Evolutionary conservation across 2,113 vertebrate genomes (phyloP).

Genomic region (Mesembrinibis cayennensis): DNA sequence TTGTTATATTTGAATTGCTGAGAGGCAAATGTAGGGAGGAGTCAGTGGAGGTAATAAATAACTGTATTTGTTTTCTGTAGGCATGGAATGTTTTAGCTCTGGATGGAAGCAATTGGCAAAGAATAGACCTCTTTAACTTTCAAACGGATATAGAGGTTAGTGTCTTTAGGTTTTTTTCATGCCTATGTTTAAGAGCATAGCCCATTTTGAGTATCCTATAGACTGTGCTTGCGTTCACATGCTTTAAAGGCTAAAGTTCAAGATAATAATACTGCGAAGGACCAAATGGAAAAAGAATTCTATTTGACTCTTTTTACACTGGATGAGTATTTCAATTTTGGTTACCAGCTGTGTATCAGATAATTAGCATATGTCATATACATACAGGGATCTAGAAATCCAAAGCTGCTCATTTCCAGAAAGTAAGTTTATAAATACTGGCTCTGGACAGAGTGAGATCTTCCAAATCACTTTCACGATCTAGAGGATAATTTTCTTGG

Average conservation of each 20-base stretch:
- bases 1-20: not conserved
- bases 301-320: not conserved
- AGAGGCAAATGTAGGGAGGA: not conserved
- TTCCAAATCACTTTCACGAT: fast-evolving
- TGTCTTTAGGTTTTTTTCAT: not conserved
- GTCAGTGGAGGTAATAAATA: not conserved
- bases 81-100: slow-evolving; percentile 94
- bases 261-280: not conserved
- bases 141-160: slow-evolving; percentile 96
- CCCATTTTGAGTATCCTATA: not conserved
- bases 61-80: slow-evolving; percentile 67
- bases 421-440: not conserved
- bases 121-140: slow-evolving; percentile 96
- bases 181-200: not conserved
- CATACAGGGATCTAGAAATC: not conserved
- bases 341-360: not conserved
- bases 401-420: not conserved
- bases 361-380: not conserved
- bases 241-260: not conserved
- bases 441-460: not conserved
- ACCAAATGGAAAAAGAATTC: not conserved
- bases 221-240: not conserved
- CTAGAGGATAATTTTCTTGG: not conserved
- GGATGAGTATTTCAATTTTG: not conserved
- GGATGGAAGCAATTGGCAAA: slow-evolving; percentile 98